Percentiles rank a stretch among this genome's conserved stretches.
Conservation (phyloP, 2,888 invertebrate genomes). For the Cephus rjabovi region DNA sequence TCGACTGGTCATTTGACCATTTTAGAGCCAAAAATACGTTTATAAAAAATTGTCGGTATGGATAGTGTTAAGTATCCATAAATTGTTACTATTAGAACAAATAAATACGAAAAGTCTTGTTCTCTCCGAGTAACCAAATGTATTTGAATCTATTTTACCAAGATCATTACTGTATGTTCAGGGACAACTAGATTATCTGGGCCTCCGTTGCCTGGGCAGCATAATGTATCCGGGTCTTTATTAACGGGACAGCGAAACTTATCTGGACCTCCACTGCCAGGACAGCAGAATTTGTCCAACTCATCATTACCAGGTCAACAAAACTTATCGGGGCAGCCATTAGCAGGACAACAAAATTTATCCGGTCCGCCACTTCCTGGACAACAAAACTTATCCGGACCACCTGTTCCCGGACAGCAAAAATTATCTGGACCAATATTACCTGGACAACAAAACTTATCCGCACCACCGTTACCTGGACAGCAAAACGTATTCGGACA, state of each 20-base stretch:
- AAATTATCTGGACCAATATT: conserved; percentile 38
- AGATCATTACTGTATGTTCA: too few species aligned
- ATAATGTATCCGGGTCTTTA: background rate
- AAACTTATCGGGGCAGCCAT: conserved; percentile 32
- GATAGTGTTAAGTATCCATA: too few species aligned
- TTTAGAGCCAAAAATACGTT: too few species aligned
- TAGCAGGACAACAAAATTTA: conserved; percentile 31
- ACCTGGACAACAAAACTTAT: conserved; percentile 27
- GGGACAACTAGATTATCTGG: conserved; percentile 21
- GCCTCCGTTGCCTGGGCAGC: conserved; percentile 34
- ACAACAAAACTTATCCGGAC: conserved; percentile 21
- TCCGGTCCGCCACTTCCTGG: conserved; percentile 39
- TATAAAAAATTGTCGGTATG: too few species aligned
- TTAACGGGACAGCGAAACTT: conserved; percentile 6
- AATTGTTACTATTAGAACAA: too few species aligned
- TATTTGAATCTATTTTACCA: too few species aligned
- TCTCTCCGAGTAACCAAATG: too few species aligned
- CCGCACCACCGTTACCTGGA: conserved; percentile 28
- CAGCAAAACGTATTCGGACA: conserved; percentile 22
- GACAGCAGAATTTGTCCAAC: conserved; percentile 17
- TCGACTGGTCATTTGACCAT: too few species aligned
- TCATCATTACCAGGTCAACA: conserved; percentile 28
- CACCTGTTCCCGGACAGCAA: conserved; percentile 24
- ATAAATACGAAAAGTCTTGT: too few species aligned
- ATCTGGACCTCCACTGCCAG: conserved; percentile 13